phyloP scores from a whole-genome alignment of 2,113 vertebrate species.

The Cromileptes altivelis region DNA sequence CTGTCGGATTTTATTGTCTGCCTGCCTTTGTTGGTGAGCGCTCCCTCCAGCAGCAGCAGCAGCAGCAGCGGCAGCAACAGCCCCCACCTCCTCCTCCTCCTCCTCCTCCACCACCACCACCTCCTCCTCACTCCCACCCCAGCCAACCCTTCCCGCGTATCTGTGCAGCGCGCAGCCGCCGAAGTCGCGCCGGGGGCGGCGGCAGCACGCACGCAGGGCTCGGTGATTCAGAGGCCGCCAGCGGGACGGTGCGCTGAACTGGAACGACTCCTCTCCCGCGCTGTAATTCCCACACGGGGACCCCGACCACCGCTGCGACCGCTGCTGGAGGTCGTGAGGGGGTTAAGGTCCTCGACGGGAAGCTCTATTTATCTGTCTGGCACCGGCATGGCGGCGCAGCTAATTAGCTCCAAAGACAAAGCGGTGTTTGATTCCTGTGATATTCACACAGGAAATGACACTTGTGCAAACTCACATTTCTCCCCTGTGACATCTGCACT shows the following conservation, averaged over 20 bases:
- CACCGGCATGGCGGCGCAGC: slow-evolving; percentile 37
- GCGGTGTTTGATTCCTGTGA: neutral
- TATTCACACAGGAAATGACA: neutral
- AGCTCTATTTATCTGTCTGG: slow-evolving; percentile 69
- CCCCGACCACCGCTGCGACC: slow-evolving; percentile 50
- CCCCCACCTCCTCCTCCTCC: slow-evolving; percentile 1
- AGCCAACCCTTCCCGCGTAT: slow-evolving; percentile 34
- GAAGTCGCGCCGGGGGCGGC: slow-evolving; percentile 79
- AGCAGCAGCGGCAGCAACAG: slow-evolving; percentile 39
- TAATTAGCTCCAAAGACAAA: slow-evolving; percentile 49
- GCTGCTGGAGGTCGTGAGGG: slow-evolving; percentile 66
- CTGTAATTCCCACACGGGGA: slow-evolving; percentile 65
- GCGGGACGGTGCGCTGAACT: slow-evolving; percentile 68
- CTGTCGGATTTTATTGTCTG: slow-evolving; percentile 70
- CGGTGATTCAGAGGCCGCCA: slow-evolving; percentile 83
- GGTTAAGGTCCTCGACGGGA: slow-evolving; percentile 58
- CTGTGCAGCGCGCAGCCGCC: slow-evolving; percentile 58
- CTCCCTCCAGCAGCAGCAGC: slow-evolving; percentile 53
- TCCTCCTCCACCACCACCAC: neutral
- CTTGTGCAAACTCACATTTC: neutral
- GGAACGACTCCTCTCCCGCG: slow-evolving; percentile 61
- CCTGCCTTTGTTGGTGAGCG: slow-evolving; percentile 74
- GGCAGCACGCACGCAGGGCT: slow-evolving; percentile 73
- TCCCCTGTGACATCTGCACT: neutral
- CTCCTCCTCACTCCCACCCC: slow-evolving; percentile 39